Percentiles rank a stretch among this genome's conserved stretches.
Evolutionary conservation across 2,888 invertebrate genomes (phyloP).

Genomic region (Teleogryllus oceanicus): DNA sequence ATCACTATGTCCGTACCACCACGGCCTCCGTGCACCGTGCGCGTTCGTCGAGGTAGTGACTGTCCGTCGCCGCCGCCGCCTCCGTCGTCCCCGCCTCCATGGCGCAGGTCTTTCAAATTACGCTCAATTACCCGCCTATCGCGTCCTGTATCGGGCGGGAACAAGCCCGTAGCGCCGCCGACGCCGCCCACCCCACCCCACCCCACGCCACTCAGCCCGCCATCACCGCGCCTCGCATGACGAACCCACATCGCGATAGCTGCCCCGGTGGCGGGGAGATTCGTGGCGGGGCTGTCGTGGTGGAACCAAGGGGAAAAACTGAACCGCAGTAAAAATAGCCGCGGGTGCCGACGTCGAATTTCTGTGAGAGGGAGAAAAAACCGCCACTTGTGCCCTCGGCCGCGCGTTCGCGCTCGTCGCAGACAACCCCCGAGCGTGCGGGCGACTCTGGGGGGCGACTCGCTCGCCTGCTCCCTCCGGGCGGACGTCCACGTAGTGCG

Average conservation of each 20-base stretch:
- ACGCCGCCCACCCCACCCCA: no score
- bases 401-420: not conserved
- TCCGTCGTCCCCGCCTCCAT: not conserved
- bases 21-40: not conserved
- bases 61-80: not conserved
- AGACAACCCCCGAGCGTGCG: not conserved
- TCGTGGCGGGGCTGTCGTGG: not conserved
- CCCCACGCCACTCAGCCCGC: not conserved
- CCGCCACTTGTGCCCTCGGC: not conserved
- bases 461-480: not conserved
- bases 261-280: not conserved
- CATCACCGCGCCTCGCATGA: not conserved
- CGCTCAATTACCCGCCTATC: slow-evolving; percentile 9
- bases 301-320: not conserved
- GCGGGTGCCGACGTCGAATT: not conserved
- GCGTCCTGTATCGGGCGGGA: slow-evolving; percentile 1
- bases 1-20: not conserved
- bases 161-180: not conserved
- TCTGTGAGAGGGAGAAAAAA: not conserved
- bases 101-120: not conserved
- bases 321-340: not conserved
- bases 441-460: not conserved
- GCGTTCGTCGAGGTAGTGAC: not conserved
- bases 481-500: not conserved
- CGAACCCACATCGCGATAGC: slow-evolving; percentile 8